Conservation (phyloP, 2,797 vertebrate species). For the Helostoma temminkii region DNA sequence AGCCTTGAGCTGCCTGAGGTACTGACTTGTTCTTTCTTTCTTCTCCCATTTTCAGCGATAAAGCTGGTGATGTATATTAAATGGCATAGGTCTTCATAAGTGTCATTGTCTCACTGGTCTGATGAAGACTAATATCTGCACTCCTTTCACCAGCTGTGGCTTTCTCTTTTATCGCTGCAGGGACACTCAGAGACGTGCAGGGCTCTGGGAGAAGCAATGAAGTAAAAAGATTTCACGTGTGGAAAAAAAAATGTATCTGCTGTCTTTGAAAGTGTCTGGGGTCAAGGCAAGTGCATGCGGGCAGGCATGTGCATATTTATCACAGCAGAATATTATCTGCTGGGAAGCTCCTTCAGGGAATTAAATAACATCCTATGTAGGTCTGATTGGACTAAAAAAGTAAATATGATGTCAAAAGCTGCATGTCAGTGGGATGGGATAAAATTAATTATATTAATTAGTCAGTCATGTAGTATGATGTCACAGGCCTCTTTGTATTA, state of each 20-base stretch:
- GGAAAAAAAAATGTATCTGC: constrained; percentile 30
- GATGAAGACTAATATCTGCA: constrained; percentile 80
- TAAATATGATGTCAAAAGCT: constrained; percentile 29
- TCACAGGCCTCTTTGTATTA: constrained; percentile 4
- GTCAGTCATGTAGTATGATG: background rate
- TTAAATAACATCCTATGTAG: constrained; percentile 21
- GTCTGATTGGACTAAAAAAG: constrained; percentile 14
- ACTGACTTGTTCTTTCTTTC: constrained; percentile 44
- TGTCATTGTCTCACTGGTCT: constrained; percentile 76
- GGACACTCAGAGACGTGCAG: constrained; percentile 58
- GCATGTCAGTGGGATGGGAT: background rate
- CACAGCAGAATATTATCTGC: constrained; percentile 21
- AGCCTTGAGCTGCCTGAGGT: constrained; percentile 62
- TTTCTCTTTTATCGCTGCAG: constrained; percentile 68
- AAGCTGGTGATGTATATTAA: constrained; percentile 80
- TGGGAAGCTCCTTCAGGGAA: constrained; percentile 26
- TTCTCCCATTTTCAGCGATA: constrained; percentile 58
- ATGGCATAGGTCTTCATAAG: constrained; percentile 85
- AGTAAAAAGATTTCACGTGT: constrained; percentile 49
- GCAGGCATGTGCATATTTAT: constrained; percentile 43
- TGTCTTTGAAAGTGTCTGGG: constrained; percentile 46
- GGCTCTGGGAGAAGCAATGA: constrained; percentile 38
- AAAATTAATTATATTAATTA: constrained; percentile 16
- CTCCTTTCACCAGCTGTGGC: constrained; percentile 63
- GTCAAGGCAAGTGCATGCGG: constrained; percentile 66